Conservation (phyloP, 2,797 vertebrate species). For the Spinibarbus caldwelli region DNA sequence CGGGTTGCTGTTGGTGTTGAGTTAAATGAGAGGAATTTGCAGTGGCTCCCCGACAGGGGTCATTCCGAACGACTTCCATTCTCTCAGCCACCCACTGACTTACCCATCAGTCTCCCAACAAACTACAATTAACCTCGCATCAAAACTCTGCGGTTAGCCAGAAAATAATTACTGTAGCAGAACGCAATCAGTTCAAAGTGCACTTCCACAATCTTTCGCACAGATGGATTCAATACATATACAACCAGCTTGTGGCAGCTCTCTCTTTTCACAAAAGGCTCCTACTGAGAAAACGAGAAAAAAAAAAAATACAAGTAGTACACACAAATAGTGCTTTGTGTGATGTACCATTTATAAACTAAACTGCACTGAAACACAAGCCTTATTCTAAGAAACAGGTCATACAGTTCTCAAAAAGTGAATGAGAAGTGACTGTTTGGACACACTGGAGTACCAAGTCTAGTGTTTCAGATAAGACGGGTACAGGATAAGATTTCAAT, state of each 20-base stretch:
- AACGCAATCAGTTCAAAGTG: slow-evolving; percentile 32
- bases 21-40: slow-evolving; percentile 30
- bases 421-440: neutral
- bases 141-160: slow-evolving; percentile 1
- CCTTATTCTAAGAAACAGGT: neutral
- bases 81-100: slow-evolving; percentile 30
- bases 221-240: neutral
- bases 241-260: neutral
- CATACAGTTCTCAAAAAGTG: neutral
- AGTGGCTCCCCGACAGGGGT: slow-evolving; percentile 6
- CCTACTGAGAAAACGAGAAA: neutral
- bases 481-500: neutral
- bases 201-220: neutral
- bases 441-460: neutral
- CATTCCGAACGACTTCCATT: slow-evolving; percentile 16
- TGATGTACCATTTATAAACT: neutral
- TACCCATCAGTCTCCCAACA: slow-evolving; percentile 20
- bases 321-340: neutral
- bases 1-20: slow-evolving; percentile 27
- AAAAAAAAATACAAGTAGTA: neutral
- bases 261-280: neutral
- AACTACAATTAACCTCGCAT: slow-evolving; percentile 20
- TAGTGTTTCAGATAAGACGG: neutral
- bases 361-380: neutral
- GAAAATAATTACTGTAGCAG: slow-evolving; percentile 24